phyloP scores from a whole-genome alignment of 2,113 vertebrate genomes.

The Lophochroa leadbeateri region DNA sequence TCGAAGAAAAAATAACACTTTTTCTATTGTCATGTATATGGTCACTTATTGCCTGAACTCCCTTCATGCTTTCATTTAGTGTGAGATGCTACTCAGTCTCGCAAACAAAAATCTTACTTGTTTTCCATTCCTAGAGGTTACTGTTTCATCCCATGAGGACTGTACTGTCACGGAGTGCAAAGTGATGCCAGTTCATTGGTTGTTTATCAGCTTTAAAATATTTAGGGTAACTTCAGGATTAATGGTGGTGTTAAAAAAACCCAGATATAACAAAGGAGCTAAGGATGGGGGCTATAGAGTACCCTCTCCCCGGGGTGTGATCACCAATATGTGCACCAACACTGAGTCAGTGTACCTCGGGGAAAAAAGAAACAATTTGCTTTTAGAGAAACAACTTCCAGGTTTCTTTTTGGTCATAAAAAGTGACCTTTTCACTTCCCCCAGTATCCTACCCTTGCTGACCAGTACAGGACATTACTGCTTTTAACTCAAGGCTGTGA shows the following conservation, averaged over 20 bases:
- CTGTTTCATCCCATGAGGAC: background rate
- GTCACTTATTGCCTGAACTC: background rate
- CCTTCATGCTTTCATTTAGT: accelerated
- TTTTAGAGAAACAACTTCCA: background rate
- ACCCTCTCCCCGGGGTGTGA: background rate
- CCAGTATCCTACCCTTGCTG: no score
- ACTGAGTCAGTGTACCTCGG: accelerated
- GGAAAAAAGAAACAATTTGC: background rate
- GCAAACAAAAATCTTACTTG: background rate
- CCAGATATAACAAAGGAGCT: background rate
- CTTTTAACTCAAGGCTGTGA: background rate
- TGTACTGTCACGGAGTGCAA: background rate
- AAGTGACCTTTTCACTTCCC: background rate
- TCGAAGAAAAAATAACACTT: background rate
- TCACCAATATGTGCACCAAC: background rate
- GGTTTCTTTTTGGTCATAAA: background rate
- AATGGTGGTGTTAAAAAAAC: background rate
- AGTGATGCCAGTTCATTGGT: accelerated
- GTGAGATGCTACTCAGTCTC: accelerated
- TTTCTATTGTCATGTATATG: background rate
- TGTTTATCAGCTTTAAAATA: background rate
- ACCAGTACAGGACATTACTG: background rate
- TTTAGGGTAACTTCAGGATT: background rate
- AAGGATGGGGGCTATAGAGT: background rate
- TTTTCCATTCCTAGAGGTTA: background rate